Evolutionary conservation across 2,797 vertebrate species (phyloP), one percentile per base, ranked within the genome.

Genomic region (Amniataba percoides): DNA sequence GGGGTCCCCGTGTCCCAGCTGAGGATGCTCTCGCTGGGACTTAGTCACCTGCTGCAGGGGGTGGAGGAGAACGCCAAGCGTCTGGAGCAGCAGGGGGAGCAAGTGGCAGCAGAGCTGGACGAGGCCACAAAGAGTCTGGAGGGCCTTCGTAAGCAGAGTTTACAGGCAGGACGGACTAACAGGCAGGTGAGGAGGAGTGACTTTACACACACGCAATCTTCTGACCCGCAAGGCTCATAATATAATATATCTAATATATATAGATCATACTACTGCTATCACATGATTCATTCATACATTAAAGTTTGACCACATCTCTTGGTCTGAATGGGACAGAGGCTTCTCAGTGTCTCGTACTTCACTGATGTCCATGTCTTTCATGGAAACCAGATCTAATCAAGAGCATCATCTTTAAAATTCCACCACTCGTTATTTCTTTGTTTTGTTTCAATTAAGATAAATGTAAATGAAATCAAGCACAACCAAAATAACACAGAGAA

Each of bases 1-100:
- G 42, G 39, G 62, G 87, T 85, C 18, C 88, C 88, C 0, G 7
- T 43, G 40, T 53, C 81, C 65, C 86, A 90, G 58, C 34, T 90
- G 71, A 87, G 65, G 75, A 85, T 87, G 73, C 85, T 92, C 5
- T 87, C 84, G 0, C 53, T 84, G 63, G 89, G 91, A 3, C 83
- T 91, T 66, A 64, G 73, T 66, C 88, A 81, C 52, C 71, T 93
- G 78, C 79, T 92, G 55, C 70, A 79, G 43, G 77, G 74, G 25
- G 46, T 89, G 74, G 27, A 61, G 52, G 87, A 87, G 51, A 87
- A 74, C 36, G 25, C 34, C 0, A 16, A 27, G 34, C 55, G 9
- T 21, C 52, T 89, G 87, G 88, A 84, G 59, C 65, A 25, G 43
- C 77, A 78, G 23, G 74, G 79, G 7, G 49, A 72, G 31, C 68